phyloP scores from a whole-genome alignment of 2,888 invertebrate species.

The Noctua janthe region DNA sequence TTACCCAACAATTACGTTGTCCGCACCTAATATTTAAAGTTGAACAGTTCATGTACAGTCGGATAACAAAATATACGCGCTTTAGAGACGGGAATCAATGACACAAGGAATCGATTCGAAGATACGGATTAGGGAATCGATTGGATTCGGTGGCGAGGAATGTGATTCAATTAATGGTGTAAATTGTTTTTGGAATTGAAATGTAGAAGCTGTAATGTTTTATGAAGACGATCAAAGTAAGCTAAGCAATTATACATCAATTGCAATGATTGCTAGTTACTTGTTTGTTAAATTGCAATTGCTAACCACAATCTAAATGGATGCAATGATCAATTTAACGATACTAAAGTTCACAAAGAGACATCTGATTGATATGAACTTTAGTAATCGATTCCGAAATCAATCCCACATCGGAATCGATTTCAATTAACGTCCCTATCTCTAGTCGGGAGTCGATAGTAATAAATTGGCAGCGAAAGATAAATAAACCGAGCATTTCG shows the following conservation, averaged over 20 bases:
- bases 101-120: conserved; percentile 42
- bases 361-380: conserved; percentile 56
- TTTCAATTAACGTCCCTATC: conserved; percentile 37
- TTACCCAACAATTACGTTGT: conserved; percentile 67
- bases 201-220: background rate
- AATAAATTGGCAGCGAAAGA: conserved; percentile 63
- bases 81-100: conserved; percentile 38
- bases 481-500: conserved; percentile 65
- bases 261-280: conserved; percentile 18
- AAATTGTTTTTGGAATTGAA: conserved; percentile 17
- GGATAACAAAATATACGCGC: conserved; percentile 49
- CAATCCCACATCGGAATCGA: conserved; percentile 52
- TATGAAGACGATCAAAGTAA: background rate
- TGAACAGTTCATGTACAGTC: conserved; percentile 58
- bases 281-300: conserved; percentile 24
- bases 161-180: conserved; percentile 9
- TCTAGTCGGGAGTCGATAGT: conserved; percentile 50
- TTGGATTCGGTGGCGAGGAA: conserved; percentile 2
- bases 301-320: conserved; percentile 33
- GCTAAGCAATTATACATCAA: conserved; percentile 20
- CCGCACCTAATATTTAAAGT: conserved; percentile 71
- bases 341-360: conserved; percentile 19
- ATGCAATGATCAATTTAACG: conserved; percentile 40
- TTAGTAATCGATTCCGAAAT: conserved; percentile 54
- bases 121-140: conserved; percentile 31